Conservation (phyloP, 2,888 invertebrate genomes). For the Protophormia terraenovae region DNA sequence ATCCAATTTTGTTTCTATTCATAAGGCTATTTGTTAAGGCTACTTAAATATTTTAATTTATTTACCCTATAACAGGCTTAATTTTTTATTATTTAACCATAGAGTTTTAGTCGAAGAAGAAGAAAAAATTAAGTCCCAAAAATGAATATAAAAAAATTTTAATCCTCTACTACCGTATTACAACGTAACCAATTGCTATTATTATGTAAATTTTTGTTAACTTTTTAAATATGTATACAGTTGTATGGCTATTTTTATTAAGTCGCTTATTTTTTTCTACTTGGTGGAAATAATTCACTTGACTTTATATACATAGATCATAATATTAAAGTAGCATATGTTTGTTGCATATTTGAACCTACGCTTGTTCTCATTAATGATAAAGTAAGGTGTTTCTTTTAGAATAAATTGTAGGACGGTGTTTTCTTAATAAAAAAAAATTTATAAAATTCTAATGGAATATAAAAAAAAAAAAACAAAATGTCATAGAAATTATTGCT, state of each 20-base stretch:
- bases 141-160: constrained; percentile 17
- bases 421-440: background rate
- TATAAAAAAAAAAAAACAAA: no score
- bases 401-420: no score
- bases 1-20: constrained; percentile 22
- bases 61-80: constrained; percentile 65
- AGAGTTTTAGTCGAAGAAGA: background rate
- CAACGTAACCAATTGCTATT: constrained; percentile 62
- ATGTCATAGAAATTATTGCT: no score
- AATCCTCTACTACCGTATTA: constrained; percentile 65
- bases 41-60: constrained; percentile 67
- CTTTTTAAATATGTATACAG: background rate
- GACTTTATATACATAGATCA: background rate
- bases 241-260: background rate
- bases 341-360: background rate
- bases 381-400: background rate
- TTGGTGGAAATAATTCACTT: constrained; percentile 11
- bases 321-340: background rate
- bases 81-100: constrained; percentile 47
- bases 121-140: background rate
- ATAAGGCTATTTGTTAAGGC: constrained; percentile 45
- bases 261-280: background rate
- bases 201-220: constrained; percentile 55
- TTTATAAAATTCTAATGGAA: no score
- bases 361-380: background rate